Evolutionary conservation across 2,888 invertebrate species (phyloP).

Genomic region (Meandrusa payeni): DNA sequence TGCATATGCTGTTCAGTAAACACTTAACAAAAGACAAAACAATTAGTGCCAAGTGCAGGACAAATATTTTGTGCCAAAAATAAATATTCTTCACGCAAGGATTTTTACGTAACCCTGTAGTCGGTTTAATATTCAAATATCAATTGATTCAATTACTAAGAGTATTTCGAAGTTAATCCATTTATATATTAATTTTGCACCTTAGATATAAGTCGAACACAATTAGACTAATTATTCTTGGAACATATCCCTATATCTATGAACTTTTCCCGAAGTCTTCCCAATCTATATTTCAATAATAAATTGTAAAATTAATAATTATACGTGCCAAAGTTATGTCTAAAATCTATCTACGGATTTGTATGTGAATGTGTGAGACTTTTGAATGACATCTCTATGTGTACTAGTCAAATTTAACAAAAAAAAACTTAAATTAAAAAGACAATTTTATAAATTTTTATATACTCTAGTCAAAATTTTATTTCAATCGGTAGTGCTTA

Average conservation of each 20-base stretch:
- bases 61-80: slow-evolving; percentile 65
- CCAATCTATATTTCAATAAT: slow-evolving; percentile 72
- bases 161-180: slow-evolving; percentile 52
- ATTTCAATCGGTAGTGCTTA: slow-evolving; percentile 52
- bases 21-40: slow-evolving; percentile 36
- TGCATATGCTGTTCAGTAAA: slow-evolving; percentile 55
- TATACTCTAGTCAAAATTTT: slow-evolving; percentile 76
- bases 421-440: slow-evolving; percentile 58
- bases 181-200: slow-evolving; percentile 68
- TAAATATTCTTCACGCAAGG: slow-evolving; percentile 22
- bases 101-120: slow-evolving; percentile 16
- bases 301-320: slow-evolving; percentile 44
- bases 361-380: slow-evolving; percentile 42
- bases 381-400: slow-evolving; percentile 49
- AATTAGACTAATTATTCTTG: slow-evolving; percentile 58
- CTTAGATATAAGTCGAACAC: slow-evolving; percentile 60
- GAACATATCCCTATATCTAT: slow-evolving; percentile 68
- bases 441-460: slow-evolving; percentile 46
- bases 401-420: slow-evolving; percentile 77
- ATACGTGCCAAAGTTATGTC: slow-evolving; percentile 75
- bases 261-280: slow-evolving; percentile 63
- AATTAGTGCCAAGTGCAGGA: slow-evolving; percentile 58
- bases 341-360: slow-evolving; percentile 46
- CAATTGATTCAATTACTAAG: slow-evolving; percentile 22
- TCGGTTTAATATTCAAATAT: slow-evolving; percentile 14